A percentile compares a stretch with the other conserved stretches of the same genome.
Conservation (phyloP, 2,113 vertebrate genomes). For the Nothocercus nigrocapillus region DNA sequence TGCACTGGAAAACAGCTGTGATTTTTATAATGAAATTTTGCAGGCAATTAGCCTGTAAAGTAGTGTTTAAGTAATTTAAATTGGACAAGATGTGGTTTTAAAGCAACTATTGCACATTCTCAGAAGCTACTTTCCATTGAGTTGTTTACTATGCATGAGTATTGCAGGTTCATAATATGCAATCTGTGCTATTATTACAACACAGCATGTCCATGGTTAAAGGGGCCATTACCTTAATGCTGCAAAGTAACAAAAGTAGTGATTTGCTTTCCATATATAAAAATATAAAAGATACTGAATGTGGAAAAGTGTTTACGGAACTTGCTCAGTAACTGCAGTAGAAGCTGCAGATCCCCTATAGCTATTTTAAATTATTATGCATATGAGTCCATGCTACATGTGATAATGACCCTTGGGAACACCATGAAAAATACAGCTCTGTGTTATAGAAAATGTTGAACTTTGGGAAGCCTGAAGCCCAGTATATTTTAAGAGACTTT, state of each 20-base stretch:
- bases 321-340: not conserved
- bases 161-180: constrained; percentile 24
- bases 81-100: constrained; percentile 49
- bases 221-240: constrained; percentile 4
- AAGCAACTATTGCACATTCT: not conserved
- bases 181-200: constrained; percentile 22
- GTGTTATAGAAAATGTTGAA: not conserved
- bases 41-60: constrained; percentile 52
- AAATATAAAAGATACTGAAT: not conserved
- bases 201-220: not conserved
- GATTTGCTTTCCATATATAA: not conserved
- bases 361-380: not conserved
- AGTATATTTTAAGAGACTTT: not conserved
- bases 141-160: constrained; percentile 9
- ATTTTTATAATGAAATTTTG: constrained; percentile 70
- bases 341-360: not conserved
- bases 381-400: not conserved
- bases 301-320: not conserved
- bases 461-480: not conserved
- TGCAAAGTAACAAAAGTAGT: not conserved
- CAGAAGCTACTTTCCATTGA: not conserved
- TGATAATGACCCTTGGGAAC: not conserved
- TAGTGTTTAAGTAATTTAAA: constrained; percentile 55
- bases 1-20: constrained; percentile 46
- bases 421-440: not conserved